Evolutionary conservation across 2,888 invertebrate genomes (phyloP), one percentile per base, ranked within the genome.

Genomic region (Lampropteryx suffumata): DNA sequence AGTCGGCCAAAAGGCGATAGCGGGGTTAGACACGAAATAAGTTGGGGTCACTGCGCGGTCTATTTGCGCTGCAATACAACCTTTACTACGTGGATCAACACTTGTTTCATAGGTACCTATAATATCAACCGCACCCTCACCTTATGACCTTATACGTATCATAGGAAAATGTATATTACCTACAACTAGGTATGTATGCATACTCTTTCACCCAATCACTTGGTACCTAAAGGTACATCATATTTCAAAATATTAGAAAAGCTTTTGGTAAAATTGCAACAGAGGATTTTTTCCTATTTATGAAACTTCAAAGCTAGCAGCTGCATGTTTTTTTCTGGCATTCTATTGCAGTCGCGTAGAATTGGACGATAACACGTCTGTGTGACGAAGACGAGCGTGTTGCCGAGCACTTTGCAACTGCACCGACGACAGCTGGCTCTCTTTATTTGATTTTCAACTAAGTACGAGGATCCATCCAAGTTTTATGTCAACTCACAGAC

Each of bases 371-470:
- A 79, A 81, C 76, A 73, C 72, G 71, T 72, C 57, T 73, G 63
- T 70, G 70, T 77, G 77, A 80, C 75, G 76, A 77, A 76, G 79
- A 81, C 73, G 73, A 80, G 75, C 73, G 60, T 71, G 75, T 67
- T 67, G 67, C 57, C 62, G 65, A 67, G 71, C 69, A 75, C 71
- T 76, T 80, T 67, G 73, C 73, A 67, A 80, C 69, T 84, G 82
- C 77, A 78, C 59, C 65, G 76, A 66, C 79, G 76, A 74, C 84
- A 84, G 79, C 84, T 84, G 83, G 70, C 65, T 63, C 71, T 69
- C 77, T 79, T 82, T 84, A 86, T 87, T 84, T 83, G 82, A 85
- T 82, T 83, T 82, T 69, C 79, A 76, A 80, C 75, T 76, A n/a
- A n/a, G n/a, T n/a, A 69, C 76, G 71, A 72, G 64, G 65, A 73